These are phyloP conservation scores for Metaphire vulgaris DNA, from an alignment of 1,140 invertebrate species.

Conservation along the genomic window DNA sequence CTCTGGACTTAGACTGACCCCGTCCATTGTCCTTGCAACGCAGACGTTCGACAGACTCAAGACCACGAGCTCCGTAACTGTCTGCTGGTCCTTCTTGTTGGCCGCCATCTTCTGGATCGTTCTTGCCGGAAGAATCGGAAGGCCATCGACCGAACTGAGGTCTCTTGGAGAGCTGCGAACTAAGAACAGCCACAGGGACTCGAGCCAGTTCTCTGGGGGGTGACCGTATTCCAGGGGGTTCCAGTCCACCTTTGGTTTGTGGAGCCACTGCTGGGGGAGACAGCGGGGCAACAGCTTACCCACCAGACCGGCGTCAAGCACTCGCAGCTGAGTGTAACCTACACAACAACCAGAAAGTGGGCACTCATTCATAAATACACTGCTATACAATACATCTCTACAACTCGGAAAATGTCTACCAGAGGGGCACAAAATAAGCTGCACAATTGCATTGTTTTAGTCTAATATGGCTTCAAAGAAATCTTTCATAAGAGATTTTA, in stretches of 20 bases:
- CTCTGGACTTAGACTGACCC: neutral
- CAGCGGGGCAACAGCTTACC: constrained; percentile 19
- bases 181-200: constrained; percentile 25
- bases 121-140: constrained; percentile 20
- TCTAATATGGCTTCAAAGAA: too few species aligned
- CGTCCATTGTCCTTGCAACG: neutral
- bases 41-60: neutral
- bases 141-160: constrained; percentile 13
- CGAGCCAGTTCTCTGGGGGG: constrained; percentile 26
- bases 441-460: too few species aligned
- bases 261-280: constrained; percentile 23
- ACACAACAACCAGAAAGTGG: too few species aligned
- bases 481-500: too few species aligned
- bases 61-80: constrained; percentile 5
- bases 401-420: too few species aligned
- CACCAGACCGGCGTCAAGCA: neutral
- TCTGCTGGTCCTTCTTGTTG: neutral
- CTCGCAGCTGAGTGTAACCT: constrained; percentile 27
- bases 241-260: constrained; percentile 20
- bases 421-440: too few species aligned
- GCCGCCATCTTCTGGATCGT: neutral
- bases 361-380: too few species aligned
- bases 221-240: constrained; percentile 16
- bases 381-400: too few species aligned
- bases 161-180: constrained; percentile 2